Percentiles rank a stretch among this genome's conserved stretches.
Evolutionary conservation across 2,113 vertebrate species (phyloP).

Genomic region (Phaetusa simplex): DNA sequence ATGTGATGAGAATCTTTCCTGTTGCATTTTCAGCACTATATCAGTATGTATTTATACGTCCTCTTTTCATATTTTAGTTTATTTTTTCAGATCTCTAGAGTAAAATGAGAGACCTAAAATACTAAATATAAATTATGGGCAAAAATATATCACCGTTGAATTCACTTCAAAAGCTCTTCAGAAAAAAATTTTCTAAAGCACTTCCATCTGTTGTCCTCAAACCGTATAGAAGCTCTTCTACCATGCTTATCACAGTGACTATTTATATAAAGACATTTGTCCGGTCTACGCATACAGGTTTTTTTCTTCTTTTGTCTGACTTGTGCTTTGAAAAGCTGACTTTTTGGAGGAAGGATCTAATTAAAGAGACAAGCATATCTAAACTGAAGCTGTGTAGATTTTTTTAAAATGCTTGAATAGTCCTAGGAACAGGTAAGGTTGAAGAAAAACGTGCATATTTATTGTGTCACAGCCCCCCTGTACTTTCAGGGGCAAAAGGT

Average conservation of each 20-base stretch:
- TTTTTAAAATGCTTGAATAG: neutral
- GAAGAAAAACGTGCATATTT: constrained; percentile 19
- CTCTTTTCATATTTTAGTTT: constrained; percentile 2
- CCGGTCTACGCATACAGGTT: neutral
- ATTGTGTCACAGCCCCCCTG: neutral
- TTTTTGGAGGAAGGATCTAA: neutral
- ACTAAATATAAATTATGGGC: neutral
- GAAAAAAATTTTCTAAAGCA: neutral
- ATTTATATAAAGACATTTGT: neutral
- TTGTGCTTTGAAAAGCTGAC: neutral
- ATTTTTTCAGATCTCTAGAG: neutral
- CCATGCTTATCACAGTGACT: neutral
- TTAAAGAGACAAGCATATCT: neutral
- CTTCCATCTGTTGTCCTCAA: constrained; percentile 15
- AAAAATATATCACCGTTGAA: neutral
- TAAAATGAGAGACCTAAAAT: constrained; percentile 8
- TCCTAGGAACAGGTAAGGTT: neutral
- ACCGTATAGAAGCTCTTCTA: neutral
- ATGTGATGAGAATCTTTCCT: neutral
- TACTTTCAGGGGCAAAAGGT: constrained; percentile 9
- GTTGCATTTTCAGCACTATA: neutral
- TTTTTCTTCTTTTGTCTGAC: neutral
- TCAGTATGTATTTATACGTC: neutral
- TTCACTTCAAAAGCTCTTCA: constrained; percentile 1
- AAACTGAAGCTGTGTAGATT: neutral